These are phyloP conservation scores for Drosophila ustulata DNA, from an alignment of 2,888 invertebrate genomes.

Conservation along the genomic window DNA sequence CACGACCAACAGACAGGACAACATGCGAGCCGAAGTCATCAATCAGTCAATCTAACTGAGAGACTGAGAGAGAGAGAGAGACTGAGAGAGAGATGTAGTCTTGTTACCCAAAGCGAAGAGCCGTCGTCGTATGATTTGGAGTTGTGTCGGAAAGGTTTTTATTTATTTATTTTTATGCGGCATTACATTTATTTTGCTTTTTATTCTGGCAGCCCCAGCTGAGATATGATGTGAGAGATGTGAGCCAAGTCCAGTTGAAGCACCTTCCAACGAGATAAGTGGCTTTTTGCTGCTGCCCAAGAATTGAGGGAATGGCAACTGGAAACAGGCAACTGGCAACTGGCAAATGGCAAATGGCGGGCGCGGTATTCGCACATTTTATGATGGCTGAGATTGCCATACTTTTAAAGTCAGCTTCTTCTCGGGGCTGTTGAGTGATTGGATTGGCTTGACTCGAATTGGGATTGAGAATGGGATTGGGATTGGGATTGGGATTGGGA, in stretches of 20 bases:
- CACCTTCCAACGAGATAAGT: conserved; percentile 69
- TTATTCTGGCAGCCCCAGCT: conserved; percentile 61
- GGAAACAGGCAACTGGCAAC: conserved; percentile 53
- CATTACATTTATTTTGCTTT: conserved; percentile 75
- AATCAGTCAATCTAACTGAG: conserved; percentile 50
- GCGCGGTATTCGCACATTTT: conserved; percentile 73
- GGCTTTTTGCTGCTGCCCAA: conserved; percentile 51
- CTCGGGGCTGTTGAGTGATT: conserved; percentile 67
- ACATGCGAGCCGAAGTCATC: conserved; percentile 35
- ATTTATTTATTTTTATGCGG: conserved; percentile 73
- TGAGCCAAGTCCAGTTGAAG: conserved; percentile 1
- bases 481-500: not conserved
- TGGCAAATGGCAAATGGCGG: conserved; percentile 57
- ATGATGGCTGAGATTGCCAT: conserved; percentile 76
- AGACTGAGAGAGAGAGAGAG: not conserved
- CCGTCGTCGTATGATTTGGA: conserved; percentile 37
- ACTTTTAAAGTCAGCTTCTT: conserved; percentile 56
- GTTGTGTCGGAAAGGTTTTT: conserved; percentile 55
- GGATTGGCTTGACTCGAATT: conserved; percentile 65
- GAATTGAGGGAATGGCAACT: not conserved
- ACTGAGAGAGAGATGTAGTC: conserved; percentile 5
- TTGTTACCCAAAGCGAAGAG: conserved; percentile 12
- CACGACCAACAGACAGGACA: conserved; percentile 25
- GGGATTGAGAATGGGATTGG: too few species aligned
- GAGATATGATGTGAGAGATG: conserved; percentile 35